A percentile compares a stretch with the other conserved stretches of the same genome.
phyloP scores from a whole-genome alignment of 2,888 invertebrate genomes.

The Cheilosia grossa region DNA sequence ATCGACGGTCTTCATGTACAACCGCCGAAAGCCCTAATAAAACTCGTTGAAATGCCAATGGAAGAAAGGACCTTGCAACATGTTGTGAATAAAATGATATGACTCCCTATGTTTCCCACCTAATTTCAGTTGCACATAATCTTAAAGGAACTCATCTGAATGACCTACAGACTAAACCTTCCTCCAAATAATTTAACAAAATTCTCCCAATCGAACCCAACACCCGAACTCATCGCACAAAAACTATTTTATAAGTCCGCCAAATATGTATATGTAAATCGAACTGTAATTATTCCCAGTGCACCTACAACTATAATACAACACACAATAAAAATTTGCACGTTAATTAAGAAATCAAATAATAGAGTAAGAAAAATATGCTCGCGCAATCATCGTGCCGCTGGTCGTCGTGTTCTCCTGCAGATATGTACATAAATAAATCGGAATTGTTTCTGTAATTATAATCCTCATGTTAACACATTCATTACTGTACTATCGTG shows the following conservation, averaged over 20 bases:
- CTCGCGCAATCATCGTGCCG: background rate
- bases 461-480: conserved; percentile 65
- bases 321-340: background rate
- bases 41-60: too few relatives aligned
- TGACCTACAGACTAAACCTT: too few relatives aligned
- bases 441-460: conserved; percentile 43
- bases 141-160: too few relatives aligned
- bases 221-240: background rate
- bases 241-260: too few relatives aligned
- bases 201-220: background rate
- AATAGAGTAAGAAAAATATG: conserved; percentile 9
- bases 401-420: background rate
- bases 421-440: conserved; percentile 29
- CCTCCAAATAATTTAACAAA: too few relatives aligned
- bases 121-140: too few relatives aligned
- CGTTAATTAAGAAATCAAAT: conserved; percentile 58
- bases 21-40: too few relatives aligned
- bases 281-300: background rate
- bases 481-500: conserved; percentile 40
- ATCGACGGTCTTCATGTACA: too few relatives aligned
- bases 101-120: too few relatives aligned
- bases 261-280: too few relatives aligned
- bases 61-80: too few relatives aligned
- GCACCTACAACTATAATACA: background rate
- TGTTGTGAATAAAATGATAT: too few relatives aligned